Percentiles rank a stretch among this genome's conserved stretches.
phyloP scores from a whole-genome alignment of 2,888 invertebrate species.

The Artemia sinica region DNA sequence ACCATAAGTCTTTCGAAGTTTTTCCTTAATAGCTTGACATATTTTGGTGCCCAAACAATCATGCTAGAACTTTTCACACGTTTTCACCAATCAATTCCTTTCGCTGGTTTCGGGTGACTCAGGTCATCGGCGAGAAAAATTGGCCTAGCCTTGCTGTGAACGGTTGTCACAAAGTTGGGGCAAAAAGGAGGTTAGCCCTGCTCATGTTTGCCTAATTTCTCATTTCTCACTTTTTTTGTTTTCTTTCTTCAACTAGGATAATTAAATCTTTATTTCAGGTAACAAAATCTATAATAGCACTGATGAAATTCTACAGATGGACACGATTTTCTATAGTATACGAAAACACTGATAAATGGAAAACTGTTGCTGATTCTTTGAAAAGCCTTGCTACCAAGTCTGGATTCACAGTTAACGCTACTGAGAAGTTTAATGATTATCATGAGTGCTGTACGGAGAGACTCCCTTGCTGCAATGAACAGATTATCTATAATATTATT shows the following conservation, averaged over 20 bases:
- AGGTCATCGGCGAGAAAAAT: no score
- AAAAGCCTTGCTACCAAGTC: slow-evolving; percentile 50
- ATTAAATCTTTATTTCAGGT: slow-evolving; percentile 42
- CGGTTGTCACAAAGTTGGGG: not conserved
- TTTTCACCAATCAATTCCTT: no score
- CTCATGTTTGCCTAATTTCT: not conserved
- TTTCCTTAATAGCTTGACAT: no score
- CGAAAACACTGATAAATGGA: slow-evolving; percentile 49
- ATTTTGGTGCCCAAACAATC: no score
- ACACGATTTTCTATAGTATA: slow-evolving; percentile 74
- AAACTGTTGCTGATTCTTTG: slow-evolving; percentile 61
- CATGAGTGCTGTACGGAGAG: slow-evolving; percentile 59
- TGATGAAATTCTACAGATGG: slow-evolving; percentile 82
- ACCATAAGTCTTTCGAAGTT: no score
- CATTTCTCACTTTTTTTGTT: no score
- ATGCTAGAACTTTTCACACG: no score
- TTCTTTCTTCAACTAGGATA: not conserved
- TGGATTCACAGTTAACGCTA: slow-evolving; percentile 69
- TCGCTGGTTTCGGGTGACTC: no score
- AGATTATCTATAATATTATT: slow-evolving; percentile 52
- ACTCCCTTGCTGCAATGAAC: slow-evolving; percentile 54
- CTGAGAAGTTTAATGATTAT: slow-evolving; percentile 48
- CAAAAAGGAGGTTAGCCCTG: not conserved
- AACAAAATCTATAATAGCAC: slow-evolving; percentile 78
- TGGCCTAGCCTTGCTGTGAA: no score